Base-by-base conservation (phyloP, 2,113 vertebrate genomes). In the Glaucomys volans region DNA sequence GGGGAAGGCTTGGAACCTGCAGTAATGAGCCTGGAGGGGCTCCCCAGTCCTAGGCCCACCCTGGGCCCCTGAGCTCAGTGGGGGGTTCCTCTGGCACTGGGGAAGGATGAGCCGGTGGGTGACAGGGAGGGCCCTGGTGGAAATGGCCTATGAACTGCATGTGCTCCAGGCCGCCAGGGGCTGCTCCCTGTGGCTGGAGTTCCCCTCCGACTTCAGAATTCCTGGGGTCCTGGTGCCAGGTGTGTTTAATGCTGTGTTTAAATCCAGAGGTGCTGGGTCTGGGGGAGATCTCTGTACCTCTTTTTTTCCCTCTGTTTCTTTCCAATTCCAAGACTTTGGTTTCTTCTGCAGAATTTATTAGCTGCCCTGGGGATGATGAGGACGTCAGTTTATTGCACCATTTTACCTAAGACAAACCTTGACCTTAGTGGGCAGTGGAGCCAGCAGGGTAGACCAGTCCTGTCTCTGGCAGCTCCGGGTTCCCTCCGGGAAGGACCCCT, bases 331-430 rank as follows among this genome's bases (percentile, higher is more conserved):
- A 98, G 96, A 86, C 66, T 37, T 97, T 83, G 52, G 91, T 92
- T 97, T 57, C 88, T 97, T 71, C 87, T 77, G 90, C 95, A 98
- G 82, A 97, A 98, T 97, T 96, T 98, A 97, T 97, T 91, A 90
- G 52, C 10, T 87, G 71, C 92, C 83, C 97, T 66, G 1, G 88
- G 97, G 69, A 85, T 37, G 69, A 74, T 86, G 92, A 75, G 95
- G 92, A 93, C 62, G 89, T 0, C 37, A 50, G 32, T 95, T 98
- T 96, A 93, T 97, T 93, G 91, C 77, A 96, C 80, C 0, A 0
- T 28, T 94, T 97, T 95, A 86, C 80, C 76, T 72, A 42, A 97
- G 95, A 96, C 42, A 81, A 89, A 94, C 95, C 96, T 92, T 94
- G 89, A 95, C 76, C 87, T 97, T 91, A 75, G 37, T 2, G 0